Evolutionary conservation across 2,113 vertebrate genomes (phyloP).

Genomic region (Lagopus muta): DNA sequence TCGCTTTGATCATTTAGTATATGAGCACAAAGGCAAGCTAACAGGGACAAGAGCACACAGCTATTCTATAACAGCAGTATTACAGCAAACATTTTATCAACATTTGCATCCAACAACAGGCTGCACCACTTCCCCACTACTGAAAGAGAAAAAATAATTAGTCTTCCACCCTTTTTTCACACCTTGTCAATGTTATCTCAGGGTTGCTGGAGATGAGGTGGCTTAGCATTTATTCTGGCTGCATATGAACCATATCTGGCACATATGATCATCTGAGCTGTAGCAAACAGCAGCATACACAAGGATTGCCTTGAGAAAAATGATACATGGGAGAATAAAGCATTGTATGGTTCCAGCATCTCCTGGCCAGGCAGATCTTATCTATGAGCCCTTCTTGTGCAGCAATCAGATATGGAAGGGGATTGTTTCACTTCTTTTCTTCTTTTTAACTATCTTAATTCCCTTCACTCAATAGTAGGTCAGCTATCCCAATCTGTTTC

Average conservation of each 20-base stretch:
- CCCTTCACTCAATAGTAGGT: not conserved
- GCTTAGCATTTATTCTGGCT: not conserved
- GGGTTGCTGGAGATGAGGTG: not conserved
- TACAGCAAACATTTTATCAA: not conserved
- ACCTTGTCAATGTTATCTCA: not conserved
- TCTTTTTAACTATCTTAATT: not conserved
- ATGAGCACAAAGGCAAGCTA: not conserved
- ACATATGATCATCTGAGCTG: not conserved
- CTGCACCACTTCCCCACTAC: not conserved
- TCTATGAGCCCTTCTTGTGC: not conserved
- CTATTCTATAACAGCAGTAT: not conserved
- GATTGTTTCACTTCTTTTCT: not conserved
- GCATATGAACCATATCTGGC: fast-evolving
- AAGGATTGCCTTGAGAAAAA: not conserved
- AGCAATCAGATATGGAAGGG: not conserved
- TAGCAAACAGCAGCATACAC: fast-evolving
- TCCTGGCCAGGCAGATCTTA: not conserved
- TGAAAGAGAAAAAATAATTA: not conserved
- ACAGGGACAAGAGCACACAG: not conserved
- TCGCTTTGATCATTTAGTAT: not conserved
- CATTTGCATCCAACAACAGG: not conserved
- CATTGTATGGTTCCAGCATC: not conserved
- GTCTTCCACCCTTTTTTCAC: not conserved
- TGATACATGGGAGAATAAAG: not conserved
- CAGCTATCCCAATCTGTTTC: not conserved